Conservation (phyloP, 2,113 vertebrate genomes). For the Microcebus lehilahytsara region DNA sequence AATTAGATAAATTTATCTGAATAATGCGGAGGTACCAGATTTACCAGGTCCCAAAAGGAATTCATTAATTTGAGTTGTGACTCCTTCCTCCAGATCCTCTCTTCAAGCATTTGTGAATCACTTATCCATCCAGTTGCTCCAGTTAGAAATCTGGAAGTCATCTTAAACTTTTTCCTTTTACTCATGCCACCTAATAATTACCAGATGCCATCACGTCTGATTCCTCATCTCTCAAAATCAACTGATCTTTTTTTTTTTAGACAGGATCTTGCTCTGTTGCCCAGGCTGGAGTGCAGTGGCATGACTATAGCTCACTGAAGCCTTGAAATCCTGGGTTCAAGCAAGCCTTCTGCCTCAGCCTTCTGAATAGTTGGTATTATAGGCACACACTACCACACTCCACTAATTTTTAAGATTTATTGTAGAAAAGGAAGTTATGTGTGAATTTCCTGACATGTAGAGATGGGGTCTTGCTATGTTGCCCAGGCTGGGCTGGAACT, state of each 20-base stretch:
- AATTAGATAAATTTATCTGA: not conserved
- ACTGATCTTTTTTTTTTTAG: not conserved
- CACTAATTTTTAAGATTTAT: too few relatives aligned
- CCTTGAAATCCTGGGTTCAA: too few relatives aligned
- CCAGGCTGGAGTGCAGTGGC: too few relatives aligned
- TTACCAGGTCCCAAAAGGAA: not conserved
- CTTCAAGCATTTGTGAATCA: not conserved
- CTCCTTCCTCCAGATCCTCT: not conserved
- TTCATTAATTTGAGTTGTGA: not conserved
- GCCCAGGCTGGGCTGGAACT: too few relatives aligned
- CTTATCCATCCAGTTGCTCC: not conserved
- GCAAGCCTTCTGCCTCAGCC: too few relatives aligned
- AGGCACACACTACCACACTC: too few relatives aligned
- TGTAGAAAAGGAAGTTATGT: not conserved
- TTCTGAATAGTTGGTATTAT: too few relatives aligned
- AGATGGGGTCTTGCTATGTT: too few relatives aligned
- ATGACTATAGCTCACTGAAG: too few relatives aligned
- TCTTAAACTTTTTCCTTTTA: not conserved
- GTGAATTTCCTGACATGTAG: not conserved
- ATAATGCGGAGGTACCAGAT: not conserved
- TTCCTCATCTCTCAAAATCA: not conserved
- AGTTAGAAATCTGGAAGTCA: not conserved
- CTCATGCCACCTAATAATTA: not conserved
- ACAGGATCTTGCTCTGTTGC: too few relatives aligned
- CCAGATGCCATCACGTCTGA: not conserved